These are phyloP conservation scores for Tribolium freemani DNA, from an alignment of 2,888 invertebrate species.

Conservation along the genomic window DNA sequence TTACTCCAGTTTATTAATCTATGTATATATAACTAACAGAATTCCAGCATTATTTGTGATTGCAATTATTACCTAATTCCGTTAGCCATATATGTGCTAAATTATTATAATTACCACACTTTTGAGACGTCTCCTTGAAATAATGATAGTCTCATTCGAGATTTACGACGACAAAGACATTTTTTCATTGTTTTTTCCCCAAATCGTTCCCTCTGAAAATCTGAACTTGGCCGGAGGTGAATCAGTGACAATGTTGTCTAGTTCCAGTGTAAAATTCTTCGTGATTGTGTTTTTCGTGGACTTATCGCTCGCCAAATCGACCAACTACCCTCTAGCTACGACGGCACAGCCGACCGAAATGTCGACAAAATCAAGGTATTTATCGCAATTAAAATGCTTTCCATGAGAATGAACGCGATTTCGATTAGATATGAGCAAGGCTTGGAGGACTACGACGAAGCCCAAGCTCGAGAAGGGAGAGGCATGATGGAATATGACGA, in stretches of 20 bases:
- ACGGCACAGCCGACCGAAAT: conserved; percentile 38
- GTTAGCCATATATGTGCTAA: conserved; percentile 63
- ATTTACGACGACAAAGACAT: conserved; percentile 47
- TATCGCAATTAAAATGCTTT: conserved; percentile 10
- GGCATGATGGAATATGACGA: conserved; percentile 70
- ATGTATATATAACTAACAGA: conserved; percentile 60
- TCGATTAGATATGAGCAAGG: conserved; percentile 59
- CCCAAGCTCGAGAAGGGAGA: conserved; percentile 58
- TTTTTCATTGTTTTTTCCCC: conserved; percentile 8
- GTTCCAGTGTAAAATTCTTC: conserved; percentile 44
- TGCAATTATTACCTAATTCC: conserved; percentile 62
- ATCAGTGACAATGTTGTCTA: conserved; percentile 21
- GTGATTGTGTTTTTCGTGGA: conserved; percentile 47
- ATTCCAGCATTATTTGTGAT: conserved; percentile 58
- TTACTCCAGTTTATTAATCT: conserved; percentile 53
- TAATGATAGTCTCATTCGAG: conserved; percentile 50
- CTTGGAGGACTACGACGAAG: conserved; percentile 64
- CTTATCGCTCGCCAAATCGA: conserved; percentile 44
- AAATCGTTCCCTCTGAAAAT: conserved; percentile 53
- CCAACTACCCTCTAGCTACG: conserved; percentile 58
- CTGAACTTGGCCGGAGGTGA: conserved; percentile 53
- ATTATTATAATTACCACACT: conserved; percentile 57
- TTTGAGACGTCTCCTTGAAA: conserved; percentile 34
- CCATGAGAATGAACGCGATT: conserved; percentile 12
- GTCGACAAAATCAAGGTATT: conserved; percentile 55